Conservation (phyloP, 2,888 invertebrate species). For the Drosophila prolongata region DNA sequence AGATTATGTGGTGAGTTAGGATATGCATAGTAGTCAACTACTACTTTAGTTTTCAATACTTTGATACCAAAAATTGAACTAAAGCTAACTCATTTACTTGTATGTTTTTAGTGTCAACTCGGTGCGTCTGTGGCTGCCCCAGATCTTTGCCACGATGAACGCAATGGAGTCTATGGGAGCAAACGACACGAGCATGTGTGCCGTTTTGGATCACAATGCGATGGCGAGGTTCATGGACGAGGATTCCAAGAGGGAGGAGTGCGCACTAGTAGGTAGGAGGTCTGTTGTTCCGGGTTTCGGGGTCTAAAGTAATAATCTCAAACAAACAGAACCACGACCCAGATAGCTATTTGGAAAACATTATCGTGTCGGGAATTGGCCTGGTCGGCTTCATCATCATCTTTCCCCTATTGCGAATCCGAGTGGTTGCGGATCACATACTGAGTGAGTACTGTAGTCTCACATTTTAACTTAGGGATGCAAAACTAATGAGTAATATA, state of each 20-base stretch:
- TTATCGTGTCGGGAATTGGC: conserved; percentile 59
- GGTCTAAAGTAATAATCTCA: conserved; percentile 54
- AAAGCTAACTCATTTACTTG: too few species aligned
- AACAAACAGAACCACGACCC: conserved; percentile 42
- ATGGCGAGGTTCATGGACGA: not conserved
- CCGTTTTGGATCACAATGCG: conserved; percentile 68
- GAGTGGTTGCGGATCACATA: conserved; percentile 50
- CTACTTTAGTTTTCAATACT: too few species aligned
- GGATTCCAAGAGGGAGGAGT: conserved; percentile 37
- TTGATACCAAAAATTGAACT: too few species aligned
- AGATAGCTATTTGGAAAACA: conserved; percentile 58
- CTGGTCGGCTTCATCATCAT: conserved; percentile 51
- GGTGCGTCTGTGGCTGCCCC: conserved; percentile 93
- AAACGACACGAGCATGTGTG: conserved; percentile 66
- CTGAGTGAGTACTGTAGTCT: conserved; percentile 60
- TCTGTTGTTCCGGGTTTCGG: conserved; percentile 24
- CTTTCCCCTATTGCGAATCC: conserved; percentile 55
- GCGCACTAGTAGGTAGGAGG: conserved; percentile 63
- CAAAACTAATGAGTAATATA: not conserved
- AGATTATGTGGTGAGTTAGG: conserved; percentile 60
- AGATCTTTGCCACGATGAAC: conserved; percentile 90
- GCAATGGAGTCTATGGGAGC: conserved; percentile 81
- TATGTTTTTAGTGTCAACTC: conserved; percentile 87
- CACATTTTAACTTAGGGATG: not conserved
- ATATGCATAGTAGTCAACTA: too few species aligned